These are phyloP conservation scores for Vidua chalybeata DNA, from an alignment of 2,113 vertebrate species.

Conservation along the genomic window DNA sequence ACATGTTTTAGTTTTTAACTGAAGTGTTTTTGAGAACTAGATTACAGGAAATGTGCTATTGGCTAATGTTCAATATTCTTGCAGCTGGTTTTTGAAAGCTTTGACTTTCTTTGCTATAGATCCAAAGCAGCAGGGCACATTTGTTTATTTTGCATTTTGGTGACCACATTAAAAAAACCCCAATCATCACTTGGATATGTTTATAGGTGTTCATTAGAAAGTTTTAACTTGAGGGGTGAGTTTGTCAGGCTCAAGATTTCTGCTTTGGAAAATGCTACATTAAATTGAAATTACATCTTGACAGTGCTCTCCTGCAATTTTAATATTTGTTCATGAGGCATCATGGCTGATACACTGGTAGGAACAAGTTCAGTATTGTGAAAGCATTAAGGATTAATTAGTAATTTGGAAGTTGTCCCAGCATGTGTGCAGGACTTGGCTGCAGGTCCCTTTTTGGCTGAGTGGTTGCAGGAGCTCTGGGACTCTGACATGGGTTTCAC, in stretches of 20 bases:
- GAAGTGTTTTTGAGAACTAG: not conserved
- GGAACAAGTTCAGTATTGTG: not conserved
- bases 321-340: not conserved
- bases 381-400: not conserved
- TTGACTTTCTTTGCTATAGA: not conserved
- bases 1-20: not conserved
- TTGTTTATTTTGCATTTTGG: not conserved
- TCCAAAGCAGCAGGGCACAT: not conserved
- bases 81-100: not conserved
- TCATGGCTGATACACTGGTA: not conserved
- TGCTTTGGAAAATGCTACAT: not conserved
- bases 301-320: not conserved
- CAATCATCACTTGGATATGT: no score
- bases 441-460: not conserved
- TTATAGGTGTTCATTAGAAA: not conserved
- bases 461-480: not conserved
- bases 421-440: not conserved
- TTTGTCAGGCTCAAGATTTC: not conserved
- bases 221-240: not conserved
- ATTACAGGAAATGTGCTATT: not conserved
- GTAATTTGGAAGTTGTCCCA: not conserved
- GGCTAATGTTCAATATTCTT: not conserved
- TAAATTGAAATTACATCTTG: not conserved
- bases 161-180: not conserved
- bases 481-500: not conserved